Conservation (phyloP, 2,113 vertebrate species). For the Ochotona princeps region DNA sequence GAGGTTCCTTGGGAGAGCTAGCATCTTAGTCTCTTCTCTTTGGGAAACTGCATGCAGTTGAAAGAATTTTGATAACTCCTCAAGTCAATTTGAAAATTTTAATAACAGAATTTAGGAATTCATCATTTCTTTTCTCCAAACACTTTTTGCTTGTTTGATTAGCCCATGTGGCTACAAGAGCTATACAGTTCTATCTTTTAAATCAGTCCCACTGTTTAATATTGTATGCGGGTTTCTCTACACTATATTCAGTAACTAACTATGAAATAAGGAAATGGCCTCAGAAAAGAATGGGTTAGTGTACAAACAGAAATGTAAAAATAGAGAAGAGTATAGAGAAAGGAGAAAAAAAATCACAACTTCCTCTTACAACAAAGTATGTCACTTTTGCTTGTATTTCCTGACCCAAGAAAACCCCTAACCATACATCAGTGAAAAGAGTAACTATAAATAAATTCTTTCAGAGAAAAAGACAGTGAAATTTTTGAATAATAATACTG, state of each 20-base stretch:
- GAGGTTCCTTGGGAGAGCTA: neutral
- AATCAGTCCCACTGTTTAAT: neutral
- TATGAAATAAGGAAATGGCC: slow-evolving; percentile 1
- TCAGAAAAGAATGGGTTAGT: neutral
- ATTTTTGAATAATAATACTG: neutral
- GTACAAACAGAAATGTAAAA: slow-evolving; percentile 43
- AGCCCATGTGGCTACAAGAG: neutral
- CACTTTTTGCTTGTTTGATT: slow-evolving; percentile 30
- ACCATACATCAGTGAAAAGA: neutral
- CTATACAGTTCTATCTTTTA: slow-evolving; percentile 21
- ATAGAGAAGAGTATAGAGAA: neutral
- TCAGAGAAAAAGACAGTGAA: neutral
- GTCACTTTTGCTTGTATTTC: neutral
- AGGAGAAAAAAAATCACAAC: neutral
- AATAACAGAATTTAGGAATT: neutral
- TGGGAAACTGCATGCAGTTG: neutral
- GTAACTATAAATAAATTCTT: slow-evolving; percentile 34
- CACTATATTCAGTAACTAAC: slow-evolving; percentile 4
- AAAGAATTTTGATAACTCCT: neutral
- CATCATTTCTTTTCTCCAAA: neutral
- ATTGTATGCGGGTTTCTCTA: neutral
- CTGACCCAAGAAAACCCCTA: neutral
- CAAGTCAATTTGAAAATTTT: slow-evolving; percentile 19
- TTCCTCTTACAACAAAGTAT: slow-evolving; percentile 9
- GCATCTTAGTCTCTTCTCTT: neutral